A percentile compares a stretch with the other conserved stretches of the same genome.
These are phyloP conservation scores for Numenius phaeopus DNA, from an alignment of 2,797 vertebrate genomes.

Conservation along the genomic window DNA sequence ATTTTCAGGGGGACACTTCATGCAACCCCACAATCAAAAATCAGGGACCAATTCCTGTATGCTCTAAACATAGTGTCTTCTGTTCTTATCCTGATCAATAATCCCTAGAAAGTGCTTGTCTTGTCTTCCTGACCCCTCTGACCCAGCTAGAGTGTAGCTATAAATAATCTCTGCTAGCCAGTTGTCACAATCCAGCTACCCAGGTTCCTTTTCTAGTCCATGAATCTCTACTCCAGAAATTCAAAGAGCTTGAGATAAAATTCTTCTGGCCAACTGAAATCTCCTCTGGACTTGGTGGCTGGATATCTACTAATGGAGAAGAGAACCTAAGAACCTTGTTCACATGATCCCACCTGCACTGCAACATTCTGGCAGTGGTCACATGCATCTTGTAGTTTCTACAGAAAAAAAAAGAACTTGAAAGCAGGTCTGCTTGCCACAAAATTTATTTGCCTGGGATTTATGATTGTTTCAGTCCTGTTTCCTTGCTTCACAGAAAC, in stretches of 20 bases:
- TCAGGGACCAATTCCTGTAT: background rate
- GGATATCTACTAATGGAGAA: background rate
- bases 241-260: background rate
- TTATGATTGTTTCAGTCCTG: background rate
- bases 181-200: background rate
- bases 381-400: background rate
- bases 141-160: background rate
- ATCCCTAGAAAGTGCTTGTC: background rate
- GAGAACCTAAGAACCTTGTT: background rate
- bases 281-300: background rate
- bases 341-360: background rate
- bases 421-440: background rate
- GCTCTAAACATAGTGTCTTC: background rate
- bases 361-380: background rate
- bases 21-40: background rate
- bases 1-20: background rate
- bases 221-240: background rate
- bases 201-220: background rate
- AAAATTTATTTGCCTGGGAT: background rate
- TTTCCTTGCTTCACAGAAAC: background rate
- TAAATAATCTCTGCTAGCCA: background rate
- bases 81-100: background rate
- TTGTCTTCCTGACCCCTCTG: background rate
- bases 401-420: background rate
- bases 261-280: background rate